These are phyloP conservation scores for Pseudococcus jackbeardsleyi DNA, from an alignment of 2,888 invertebrate genomes.

Conservation along the genomic window DNA sequence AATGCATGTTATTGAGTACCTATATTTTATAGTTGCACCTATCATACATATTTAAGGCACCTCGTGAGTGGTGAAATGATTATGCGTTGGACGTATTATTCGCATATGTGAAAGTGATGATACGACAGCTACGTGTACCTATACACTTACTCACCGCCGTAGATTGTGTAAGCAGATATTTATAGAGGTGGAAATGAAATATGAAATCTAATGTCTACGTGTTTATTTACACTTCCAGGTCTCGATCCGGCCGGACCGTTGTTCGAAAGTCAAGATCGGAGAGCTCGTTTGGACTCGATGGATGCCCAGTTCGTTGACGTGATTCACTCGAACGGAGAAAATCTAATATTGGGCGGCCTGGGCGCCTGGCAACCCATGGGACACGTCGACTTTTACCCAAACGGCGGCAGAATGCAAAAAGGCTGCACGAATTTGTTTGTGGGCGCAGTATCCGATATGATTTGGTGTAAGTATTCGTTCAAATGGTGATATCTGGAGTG, in stretches of 20 bases:
- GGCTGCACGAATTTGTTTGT: conserved; percentile 93
- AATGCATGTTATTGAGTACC: no score
- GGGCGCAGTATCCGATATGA: conserved; percentile 90
- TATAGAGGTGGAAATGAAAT: no score
- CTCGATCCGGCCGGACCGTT: conserved; percentile 92
- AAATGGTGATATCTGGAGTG: background rate
- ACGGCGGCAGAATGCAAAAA: conserved; percentile 91
- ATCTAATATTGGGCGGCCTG: conserved; percentile 88
- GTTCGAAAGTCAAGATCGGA: conserved; percentile 89
- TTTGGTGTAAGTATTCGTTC: conserved; percentile 80
- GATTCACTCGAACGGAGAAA: conserved; percentile 94
- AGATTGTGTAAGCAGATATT: no score
- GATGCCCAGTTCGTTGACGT: conserved; percentile 94
- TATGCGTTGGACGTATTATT: no score
- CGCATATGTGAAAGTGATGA: no score
- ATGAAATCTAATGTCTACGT: background rate
- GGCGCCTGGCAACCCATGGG: conserved; percentile 94
- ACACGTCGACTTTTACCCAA: conserved; percentile 92
- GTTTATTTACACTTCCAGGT: conserved; percentile 72
- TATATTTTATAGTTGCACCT: no score
- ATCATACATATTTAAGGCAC: no score
- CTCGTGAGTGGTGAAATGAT: no score
- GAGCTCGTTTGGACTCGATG: conserved; percentile 84
- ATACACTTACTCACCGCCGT: no score
- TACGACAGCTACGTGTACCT: no score